Evolutionary conservation across 1,140 invertebrate species (phyloP), one percentile per base, ranked within the genome.

Genomic region (Zophobas atratus): DNA sequence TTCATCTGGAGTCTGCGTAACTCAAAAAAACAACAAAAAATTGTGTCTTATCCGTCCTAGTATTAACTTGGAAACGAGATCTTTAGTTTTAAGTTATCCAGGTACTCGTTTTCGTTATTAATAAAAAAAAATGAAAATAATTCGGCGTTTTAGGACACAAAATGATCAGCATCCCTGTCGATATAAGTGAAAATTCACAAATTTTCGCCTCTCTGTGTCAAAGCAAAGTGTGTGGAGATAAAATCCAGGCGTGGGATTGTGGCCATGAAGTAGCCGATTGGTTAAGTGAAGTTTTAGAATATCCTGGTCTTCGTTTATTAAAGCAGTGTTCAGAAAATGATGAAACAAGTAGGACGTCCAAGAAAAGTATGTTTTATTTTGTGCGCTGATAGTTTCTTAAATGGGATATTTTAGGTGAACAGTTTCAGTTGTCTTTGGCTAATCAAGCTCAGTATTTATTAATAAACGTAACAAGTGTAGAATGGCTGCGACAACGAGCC

Each of bases 401-500:
- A 51, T 51, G 20, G 20, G n/a, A 20, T 20, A 51, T 84, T 81
- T 77, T 76, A 84, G 88, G 86, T 3, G 80, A 86, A 35, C 87
- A 88, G 77, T 78, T 82, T 49, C 83, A 90, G 70, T 84, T 96
- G 41, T 95, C 95, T 0, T 88, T 98, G 75, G 92, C 93, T 1
- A 98, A 97, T 87, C 92, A 97, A 89, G 95, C 94, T 0, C 96
- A 98, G 85, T 98, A 93, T 87, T 89, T 98, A 46, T 85, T 98
- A 33, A 88, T 98, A 8, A 96, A 94, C 84, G 87, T 90, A 80
- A 89, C 91, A 6, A 97, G 96, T 81, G 90, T 96, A 2, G 84
- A 88, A 78, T 94, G 92, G 90, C 88, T 96, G 49, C 86, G 88
- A 51, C 87, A 90, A 41, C 90, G 90, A 87, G 90, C 94, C 53